Base-by-base conservation (phyloP, 2,797 vertebrate species). In the Prunella strophiata region DNA sequence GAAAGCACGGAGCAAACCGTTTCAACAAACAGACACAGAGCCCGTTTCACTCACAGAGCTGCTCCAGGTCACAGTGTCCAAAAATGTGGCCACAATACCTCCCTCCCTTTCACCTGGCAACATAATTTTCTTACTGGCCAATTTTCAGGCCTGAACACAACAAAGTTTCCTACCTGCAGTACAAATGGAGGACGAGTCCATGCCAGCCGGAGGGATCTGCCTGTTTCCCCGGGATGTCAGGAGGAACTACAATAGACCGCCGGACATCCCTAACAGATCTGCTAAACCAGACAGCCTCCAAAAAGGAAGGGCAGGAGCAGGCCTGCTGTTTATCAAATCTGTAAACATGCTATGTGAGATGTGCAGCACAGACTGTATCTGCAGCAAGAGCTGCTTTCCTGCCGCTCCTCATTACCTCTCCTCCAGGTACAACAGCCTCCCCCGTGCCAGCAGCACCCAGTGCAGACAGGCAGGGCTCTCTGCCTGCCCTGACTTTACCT, bases 251-350 rank as follows among this genome's bases (percentile, higher is more conserved):
- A 75, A 94, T 3, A 93, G 85, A 65, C 67, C 92, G 84, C 71
- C 51, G 45, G 94, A 96, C 90, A 92, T 96, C 95, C 91, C 91
- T 66, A 66, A 70, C 63, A 92, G 75, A n/a, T 52, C 25, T 71
- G 63, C 67, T 80, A 63, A 67, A 74, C 45, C 79, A 89, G 63
- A 20, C 18, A 2, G 76, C 67, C 13, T 75, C 66, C 63, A 85
- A 57, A 89, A 89, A 78, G 59, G 81, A 86, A 88, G 75, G 62
- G 45, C 93, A 83, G 82, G 72, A 79, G 81, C 61, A 65, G 88
- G 32, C 40, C 85, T 94, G 63, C 80, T 91, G 55, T 93, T 91
- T 72, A 66, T 76, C 54, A 78, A 93, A 76, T 58, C 87, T 85
- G 65, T 84, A 89, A 78, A 47, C 80, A 65, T 13, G n/a, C 55